Base-by-base conservation (phyloP, 2,797 vertebrate genomes). In the Argya squamiceps region DNA sequence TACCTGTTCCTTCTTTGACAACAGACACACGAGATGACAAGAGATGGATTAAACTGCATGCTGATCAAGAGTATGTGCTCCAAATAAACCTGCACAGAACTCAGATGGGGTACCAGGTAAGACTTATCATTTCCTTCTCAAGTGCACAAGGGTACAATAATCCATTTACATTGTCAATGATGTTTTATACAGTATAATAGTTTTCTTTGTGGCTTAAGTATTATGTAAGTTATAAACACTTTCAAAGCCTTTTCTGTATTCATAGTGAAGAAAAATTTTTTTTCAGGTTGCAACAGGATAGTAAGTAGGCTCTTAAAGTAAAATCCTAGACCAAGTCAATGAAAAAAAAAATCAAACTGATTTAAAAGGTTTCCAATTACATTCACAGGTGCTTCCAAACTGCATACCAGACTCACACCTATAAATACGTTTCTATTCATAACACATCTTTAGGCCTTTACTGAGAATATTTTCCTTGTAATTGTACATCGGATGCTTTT, bases 11-110 rank as follows among this genome's bases (percentile, higher is more conserved):
- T 69, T 84, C 96, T 74, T 78, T 91, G 41, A 85, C 98, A 64
- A 77, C 96, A 36, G 98, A 98, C 94, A 86, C 96, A 6, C 97
- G 98, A 87, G 98, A 98, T 32, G 97, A 98, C 69, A 98, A 97
- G 96, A 98, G 96, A 92, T 99, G 99, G 99, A 96, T 99, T 96
- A 96, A 88, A 4, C 97, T 99, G 89, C 99, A 99, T 22, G 99
- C 99, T 36, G 99, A 99, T 97, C 99, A 99, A 96, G 99, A 99
- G 97, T 99, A 99, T 82, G 99, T 99, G 77, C 99, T 99, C 78
- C 99, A 99, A 96, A 98, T 99, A 96, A 97, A 98, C 11, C 97
- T 99, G 97, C 98, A 97, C 63, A 98, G 99, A 96, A 93, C 98
- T 95, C 98, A 98, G 93, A 37, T 91, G 68, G 98, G 98, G 56